Conservation (phyloP, 2,888 invertebrate species). For the Epinotia nisella region DNA sequence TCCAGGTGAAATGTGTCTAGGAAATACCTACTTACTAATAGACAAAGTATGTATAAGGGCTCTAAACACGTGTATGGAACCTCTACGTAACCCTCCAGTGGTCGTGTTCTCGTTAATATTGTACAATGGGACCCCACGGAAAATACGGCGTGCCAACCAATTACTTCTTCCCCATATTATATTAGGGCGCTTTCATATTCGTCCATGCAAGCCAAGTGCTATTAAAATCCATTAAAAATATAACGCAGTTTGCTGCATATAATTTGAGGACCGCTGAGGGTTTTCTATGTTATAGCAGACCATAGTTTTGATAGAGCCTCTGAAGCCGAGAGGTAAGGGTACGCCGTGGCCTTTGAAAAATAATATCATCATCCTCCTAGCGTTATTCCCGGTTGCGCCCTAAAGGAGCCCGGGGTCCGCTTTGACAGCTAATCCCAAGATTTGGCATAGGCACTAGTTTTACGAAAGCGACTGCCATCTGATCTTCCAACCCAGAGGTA, state of each 20-base stretch:
- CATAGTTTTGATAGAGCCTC: no score
- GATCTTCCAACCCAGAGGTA: no score
- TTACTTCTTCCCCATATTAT: neutral
- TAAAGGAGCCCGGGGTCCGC: no score
- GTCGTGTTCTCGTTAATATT: slow-evolving; percentile 3
- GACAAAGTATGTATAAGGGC: neutral
- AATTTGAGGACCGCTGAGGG: neutral
- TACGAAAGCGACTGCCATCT: no score
- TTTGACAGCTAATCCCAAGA: no score
- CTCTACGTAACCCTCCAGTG: neutral
- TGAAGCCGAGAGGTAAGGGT: no score
- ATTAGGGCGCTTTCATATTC: neutral
- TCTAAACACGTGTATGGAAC: neutral
- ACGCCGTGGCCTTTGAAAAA: no score
- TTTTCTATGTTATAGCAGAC: no score
- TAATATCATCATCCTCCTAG: no score
- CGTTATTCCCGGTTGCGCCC: no score
- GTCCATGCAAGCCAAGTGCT: neutral
- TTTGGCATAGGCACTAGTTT: no score
- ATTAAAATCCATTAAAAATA: neutral
- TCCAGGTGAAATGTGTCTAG: neutral
- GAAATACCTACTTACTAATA: neutral
- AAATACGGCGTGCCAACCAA: neutral
- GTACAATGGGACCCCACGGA: neutral
- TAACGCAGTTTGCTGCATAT: neutral